Percentiles rank a stretch among this genome's conserved stretches.
These are phyloP conservation scores for Leptopilina syphax DNA, from an alignment of 2,888 invertebrate genomes.

Conservation along the genomic window DNA sequence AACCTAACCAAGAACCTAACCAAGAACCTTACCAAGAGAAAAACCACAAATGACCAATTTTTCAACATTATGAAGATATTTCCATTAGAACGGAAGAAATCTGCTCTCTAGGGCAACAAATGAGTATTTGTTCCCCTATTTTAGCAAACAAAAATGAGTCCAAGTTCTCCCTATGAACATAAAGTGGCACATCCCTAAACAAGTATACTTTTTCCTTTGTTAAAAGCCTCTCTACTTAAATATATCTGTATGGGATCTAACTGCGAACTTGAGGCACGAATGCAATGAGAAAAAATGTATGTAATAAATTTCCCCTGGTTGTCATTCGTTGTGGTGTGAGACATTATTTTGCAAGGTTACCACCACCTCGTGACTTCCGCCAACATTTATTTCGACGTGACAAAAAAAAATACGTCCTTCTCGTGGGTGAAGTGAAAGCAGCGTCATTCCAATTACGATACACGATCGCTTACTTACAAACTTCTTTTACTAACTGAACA, in stretches of 20 bases:
- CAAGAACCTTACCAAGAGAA: not conserved
- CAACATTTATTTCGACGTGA: conserved; percentile 24
- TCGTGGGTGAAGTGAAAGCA: conserved; percentile 37
- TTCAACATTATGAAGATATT: too few species aligned
- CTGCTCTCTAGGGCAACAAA: too few species aligned
- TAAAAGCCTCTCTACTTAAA: not conserved
- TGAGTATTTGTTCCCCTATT: too few species aligned
- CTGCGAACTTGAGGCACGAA: conserved; percentile 20
- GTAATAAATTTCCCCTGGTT: conserved; percentile 28
- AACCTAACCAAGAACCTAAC: too few species aligned
- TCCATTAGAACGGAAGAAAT: too few species aligned
- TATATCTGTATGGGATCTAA: conserved; percentile 11
- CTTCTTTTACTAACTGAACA: not conserved
- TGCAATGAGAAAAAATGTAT: conserved; percentile 16
- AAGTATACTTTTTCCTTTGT: not conserved
- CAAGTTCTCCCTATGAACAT: too few species aligned
- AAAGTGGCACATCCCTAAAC: conserved; percentile 56
- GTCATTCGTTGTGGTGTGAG: conserved; percentile 2
- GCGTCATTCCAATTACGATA: conserved; percentile 23
- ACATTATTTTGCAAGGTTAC: conserved; percentile 36
- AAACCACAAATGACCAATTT: too few species aligned
- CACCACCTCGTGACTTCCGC: conserved; percentile 32
- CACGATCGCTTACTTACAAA: conserved; percentile 5
- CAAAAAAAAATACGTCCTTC: conserved; percentile 15
- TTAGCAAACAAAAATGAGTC: too few species aligned